phyloP scores from a whole-genome alignment of 2,113 vertebrate genomes.

The Gnathonemus longibarbis region DNA sequence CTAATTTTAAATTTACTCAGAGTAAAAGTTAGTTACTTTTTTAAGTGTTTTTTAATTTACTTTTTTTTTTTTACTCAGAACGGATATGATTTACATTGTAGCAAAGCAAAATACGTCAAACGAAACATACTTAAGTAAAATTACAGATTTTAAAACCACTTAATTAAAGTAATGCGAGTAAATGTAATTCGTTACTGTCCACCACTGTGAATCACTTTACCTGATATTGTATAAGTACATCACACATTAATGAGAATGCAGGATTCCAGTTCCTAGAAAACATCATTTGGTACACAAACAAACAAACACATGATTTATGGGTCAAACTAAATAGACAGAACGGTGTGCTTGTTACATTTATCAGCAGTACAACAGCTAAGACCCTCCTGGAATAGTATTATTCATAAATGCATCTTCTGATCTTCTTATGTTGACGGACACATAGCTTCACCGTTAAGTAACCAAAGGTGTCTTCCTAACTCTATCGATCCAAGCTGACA shows the following conservation, averaged over 20 bases:
- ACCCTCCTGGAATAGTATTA: background rate
- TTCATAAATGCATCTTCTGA: background rate
- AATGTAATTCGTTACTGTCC: background rate
- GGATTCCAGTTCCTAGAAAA: background rate
- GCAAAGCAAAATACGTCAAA: background rate
- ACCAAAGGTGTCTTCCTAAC: conserved; percentile 1
- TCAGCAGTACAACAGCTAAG: background rate
- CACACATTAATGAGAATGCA: background rate
- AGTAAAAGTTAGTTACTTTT: background rate
- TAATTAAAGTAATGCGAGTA: background rate
- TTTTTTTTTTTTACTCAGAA: background rate
- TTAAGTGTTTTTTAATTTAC: background rate
- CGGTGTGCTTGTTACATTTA: background rate
- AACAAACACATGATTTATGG: background rate
- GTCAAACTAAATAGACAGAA: background rate
- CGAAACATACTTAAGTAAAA: background rate
- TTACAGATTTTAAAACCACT: background rate
- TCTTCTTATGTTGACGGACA: background rate
- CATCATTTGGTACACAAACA: background rate
- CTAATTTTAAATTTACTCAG: too few relatives aligned
- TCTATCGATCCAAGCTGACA: conserved; percentile 42
- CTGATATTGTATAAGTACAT: background rate
- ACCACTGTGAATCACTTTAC: background rate
- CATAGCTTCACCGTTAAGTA: background rate
- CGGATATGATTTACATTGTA: background rate